phyloP scores from a whole-genome alignment of 2,888 invertebrate genomes.

The Pasiphila rectangulata region DNA sequence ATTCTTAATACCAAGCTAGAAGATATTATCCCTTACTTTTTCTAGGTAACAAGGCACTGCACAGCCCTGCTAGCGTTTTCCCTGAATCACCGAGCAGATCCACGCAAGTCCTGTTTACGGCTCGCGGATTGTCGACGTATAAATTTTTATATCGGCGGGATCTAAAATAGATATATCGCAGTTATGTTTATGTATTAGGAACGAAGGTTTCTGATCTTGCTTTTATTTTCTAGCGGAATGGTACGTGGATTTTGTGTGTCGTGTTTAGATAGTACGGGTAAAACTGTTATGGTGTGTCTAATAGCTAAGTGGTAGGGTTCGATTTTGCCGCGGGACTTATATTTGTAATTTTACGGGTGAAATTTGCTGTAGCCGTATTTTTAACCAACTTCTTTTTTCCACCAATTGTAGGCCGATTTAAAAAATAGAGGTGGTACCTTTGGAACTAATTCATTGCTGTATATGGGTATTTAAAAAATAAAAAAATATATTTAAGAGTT shows the following conservation, averaged over 20 bases:
- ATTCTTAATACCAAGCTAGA: too few species aligned
- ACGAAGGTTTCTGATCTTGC: conserved; percentile 16
- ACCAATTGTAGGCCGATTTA: too few species aligned
- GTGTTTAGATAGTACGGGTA: background rate
- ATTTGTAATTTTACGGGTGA: too few species aligned
- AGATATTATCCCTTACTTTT: too few species aligned
- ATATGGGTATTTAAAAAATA: too few species aligned
- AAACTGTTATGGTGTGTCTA: background rate
- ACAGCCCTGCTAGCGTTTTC: conserved; percentile 37
- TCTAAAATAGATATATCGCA: conserved; percentile 48
- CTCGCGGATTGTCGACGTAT: conserved; percentile 54
- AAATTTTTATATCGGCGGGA: conserved; percentile 66
- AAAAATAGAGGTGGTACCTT: too few species aligned
- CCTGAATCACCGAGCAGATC: conserved; percentile 44
- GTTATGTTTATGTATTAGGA: conserved; percentile 41
- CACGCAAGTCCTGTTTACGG: conserved; percentile 59
- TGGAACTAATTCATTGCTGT: too few species aligned
- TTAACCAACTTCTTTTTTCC: too few species aligned
- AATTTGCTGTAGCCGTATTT: too few species aligned
- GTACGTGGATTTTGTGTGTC: background rate
- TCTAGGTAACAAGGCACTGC: conserved; percentile 9
- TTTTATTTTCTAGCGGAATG: background rate
- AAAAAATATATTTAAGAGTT: too few species aligned
- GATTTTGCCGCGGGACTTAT: too few species aligned
- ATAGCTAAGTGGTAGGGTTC: too few species aligned